Evolutionary conservation across 2,888 invertebrate species (phyloP).

Genomic region (Sinelater perroti): DNA sequence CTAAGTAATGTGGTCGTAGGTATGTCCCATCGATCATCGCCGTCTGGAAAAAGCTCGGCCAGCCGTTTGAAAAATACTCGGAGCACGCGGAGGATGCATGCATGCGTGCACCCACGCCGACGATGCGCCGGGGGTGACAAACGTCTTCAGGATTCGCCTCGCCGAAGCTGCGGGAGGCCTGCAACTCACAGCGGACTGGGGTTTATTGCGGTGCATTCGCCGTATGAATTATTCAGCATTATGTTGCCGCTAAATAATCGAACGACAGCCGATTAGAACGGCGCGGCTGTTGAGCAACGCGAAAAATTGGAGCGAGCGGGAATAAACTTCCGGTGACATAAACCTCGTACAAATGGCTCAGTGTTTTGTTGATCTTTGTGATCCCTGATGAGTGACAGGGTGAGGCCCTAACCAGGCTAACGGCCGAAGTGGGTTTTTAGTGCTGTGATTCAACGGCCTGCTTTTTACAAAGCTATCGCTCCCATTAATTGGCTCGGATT

Average conservation of each 20-base stretch:
- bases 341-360: conserved; percentile 1
- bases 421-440: too few relatives aligned
- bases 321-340: conserved; percentile 16
- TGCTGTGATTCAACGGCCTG: too few relatives aligned
- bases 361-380: conserved; percentile 14
- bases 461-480: too few relatives aligned
- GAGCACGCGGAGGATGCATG: not conserved
- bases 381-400: conserved; percentile 16
- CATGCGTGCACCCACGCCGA: conserved; percentile 18
- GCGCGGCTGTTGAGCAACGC: conserved; percentile 3
- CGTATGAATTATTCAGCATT: conserved; percentile 18
- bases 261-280: too few relatives aligned
- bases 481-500: too few relatives aligned
- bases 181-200: too few relatives aligned
- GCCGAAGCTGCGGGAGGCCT: not conserved
- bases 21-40: not conserved
- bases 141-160: not conserved
- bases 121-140: conserved; percentile 7
- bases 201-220: conserved; percentile 1
- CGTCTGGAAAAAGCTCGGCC: conserved; percentile 9
- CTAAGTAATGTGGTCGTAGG: too few relatives aligned
- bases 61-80: conserved; percentile 9
- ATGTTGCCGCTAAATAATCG: not conserved
- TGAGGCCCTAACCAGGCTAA: too few relatives aligned
- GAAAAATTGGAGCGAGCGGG: not conserved